Evolutionary conservation across 2,888 invertebrate species (phyloP).

Genomic region (Luperina nickerlii): DNA sequence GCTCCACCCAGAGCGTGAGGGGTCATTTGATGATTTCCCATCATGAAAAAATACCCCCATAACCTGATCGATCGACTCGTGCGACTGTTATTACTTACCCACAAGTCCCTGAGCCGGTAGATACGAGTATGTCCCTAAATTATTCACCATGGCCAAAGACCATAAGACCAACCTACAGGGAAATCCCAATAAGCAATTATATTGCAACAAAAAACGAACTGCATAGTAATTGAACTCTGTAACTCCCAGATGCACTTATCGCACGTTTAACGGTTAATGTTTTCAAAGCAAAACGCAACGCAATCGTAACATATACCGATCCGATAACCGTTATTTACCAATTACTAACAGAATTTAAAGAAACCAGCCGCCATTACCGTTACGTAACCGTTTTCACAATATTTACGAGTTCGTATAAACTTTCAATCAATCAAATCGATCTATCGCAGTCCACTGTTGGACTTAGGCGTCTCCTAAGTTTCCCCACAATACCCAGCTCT

Average conservation of each 20-base stretch:
- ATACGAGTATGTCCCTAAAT: too few species aligned
- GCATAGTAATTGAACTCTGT: background rate
- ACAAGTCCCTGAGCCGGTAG: background rate
- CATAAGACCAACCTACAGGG: background rate
- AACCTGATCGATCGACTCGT: too few species aligned
- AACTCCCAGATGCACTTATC: constrained; percentile 11
- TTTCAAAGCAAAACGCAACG: constrained; percentile 57
- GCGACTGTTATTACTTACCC: background rate
- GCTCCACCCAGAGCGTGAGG: too few species aligned
- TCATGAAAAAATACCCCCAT: too few species aligned
- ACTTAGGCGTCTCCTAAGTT: background rate
- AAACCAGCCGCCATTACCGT: constrained; percentile 19
- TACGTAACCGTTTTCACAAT: constrained; percentile 33
- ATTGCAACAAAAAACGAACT: background rate
- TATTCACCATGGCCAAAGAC: too few species aligned
- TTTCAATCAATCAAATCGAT: background rate
- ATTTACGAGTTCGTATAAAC: background rate
- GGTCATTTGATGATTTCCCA: too few species aligned
- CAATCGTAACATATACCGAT: constrained; percentile 53
- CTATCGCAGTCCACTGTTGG: background rate
- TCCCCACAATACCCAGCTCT: background rate
- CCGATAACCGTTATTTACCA: constrained; percentile 51
- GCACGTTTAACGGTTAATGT: constrained; percentile 43
- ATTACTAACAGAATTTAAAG: constrained; percentile 40
- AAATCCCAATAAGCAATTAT: background rate